A percentile compares a stretch with the other conserved stretches of the same genome.
Evolutionary conservation across 2,797 vertebrate genomes (phyloP).

Genomic region (Falco berigora): DNA sequence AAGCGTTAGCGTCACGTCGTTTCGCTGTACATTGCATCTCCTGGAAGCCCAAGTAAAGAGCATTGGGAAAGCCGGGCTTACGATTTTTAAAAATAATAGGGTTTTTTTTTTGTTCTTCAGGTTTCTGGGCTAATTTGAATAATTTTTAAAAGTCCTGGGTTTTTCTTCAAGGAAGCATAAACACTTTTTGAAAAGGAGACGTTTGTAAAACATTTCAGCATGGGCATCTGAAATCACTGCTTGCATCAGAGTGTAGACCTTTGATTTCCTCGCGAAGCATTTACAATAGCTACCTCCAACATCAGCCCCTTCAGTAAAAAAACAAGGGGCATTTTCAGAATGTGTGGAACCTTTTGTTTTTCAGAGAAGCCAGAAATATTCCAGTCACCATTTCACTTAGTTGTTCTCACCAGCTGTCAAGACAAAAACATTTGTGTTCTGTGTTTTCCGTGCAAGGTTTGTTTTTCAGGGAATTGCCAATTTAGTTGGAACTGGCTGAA

Average conservation of each 20-base stretch:
- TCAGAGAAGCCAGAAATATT: neutral
- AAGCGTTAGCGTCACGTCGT: rapidly evolving
- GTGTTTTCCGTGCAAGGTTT: slow-evolving; percentile 1
- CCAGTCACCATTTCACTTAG: neutral
- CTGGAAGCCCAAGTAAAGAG: neutral
- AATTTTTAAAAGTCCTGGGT: neutral
- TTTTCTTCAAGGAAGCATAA: neutral
- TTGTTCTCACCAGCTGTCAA: neutral
- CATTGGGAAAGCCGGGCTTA: neutral
- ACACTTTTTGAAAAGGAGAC: neutral
- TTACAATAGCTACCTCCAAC: neutral
- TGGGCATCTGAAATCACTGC: neutral
- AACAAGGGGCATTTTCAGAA: neutral
- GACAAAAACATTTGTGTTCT: neutral
- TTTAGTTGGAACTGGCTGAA: neutral
- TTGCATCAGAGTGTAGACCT: neutral
- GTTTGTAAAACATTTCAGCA: rapidly evolving
- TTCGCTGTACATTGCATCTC: rapidly evolving
- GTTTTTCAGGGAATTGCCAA: neutral
- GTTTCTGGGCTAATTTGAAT: neutral
- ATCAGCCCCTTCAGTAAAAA: neutral
- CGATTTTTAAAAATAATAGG: rapidly evolving
- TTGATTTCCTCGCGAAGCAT: neutral
- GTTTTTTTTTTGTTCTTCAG: neutral
- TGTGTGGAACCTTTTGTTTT: neutral